Conservation (phyloP, 64 coral and sea anemone species). For the Actinia equina region DNA sequence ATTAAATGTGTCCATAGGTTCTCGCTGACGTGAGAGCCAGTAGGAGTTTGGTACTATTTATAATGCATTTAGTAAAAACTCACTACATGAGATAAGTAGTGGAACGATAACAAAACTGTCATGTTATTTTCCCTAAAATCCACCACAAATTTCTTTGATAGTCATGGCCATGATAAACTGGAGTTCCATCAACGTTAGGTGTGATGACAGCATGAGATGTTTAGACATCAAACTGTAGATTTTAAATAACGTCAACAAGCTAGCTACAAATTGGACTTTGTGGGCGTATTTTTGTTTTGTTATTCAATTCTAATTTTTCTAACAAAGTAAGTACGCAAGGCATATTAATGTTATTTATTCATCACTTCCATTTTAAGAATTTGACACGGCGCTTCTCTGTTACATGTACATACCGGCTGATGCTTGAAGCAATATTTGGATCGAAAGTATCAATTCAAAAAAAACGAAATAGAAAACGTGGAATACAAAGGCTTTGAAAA, state of each 20-base stretch:
- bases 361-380: neutral
- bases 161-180: too few species aligned
- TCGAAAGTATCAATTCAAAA: neutral
- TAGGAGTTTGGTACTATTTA: neutral
- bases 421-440: neutral
- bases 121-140: neutral
- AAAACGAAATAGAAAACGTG: neutral
- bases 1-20: neutral
- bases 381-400: neutral
- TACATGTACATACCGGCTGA: too few species aligned
- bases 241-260: neutral
- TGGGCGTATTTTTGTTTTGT: neutral
- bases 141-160: neutral
- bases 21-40: neutral
- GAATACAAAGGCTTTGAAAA: neutral
- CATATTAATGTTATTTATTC: neutral
- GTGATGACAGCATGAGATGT: neutral
- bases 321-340: neutral
- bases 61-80: neutral
- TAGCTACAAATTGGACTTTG: neutral
- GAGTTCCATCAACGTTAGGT: neutral
- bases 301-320: neutral
- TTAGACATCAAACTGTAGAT: neutral
- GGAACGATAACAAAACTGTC: neutral
- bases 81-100: neutral